Evolutionary conservation across 2,797 vertebrate species (phyloP).

Genomic region (Platalea minor): DNA sequence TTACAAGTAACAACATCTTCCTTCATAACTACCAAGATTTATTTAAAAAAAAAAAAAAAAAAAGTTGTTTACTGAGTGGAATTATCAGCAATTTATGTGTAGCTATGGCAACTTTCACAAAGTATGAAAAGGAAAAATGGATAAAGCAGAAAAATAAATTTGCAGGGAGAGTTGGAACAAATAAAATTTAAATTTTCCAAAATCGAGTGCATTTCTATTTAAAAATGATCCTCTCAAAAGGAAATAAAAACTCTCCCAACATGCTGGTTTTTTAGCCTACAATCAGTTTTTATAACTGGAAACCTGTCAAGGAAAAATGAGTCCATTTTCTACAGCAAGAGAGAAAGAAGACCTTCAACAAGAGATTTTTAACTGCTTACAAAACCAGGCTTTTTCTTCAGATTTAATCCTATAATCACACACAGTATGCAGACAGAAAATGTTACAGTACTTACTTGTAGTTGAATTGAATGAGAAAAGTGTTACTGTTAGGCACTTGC

Average conservation of each 20-base stretch:
- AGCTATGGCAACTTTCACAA: constrained; percentile 16
- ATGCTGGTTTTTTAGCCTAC: not conserved
- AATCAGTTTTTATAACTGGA: not conserved
- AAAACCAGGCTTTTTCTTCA: constrained; percentile 29
- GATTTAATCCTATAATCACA: constrained; percentile 57
- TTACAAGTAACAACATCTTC: not conserved
- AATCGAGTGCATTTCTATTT: not conserved
- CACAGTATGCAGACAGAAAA: not conserved
- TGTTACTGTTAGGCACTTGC: constrained; percentile 2
- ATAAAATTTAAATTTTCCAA: not conserved
- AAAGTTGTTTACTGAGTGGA: not conserved
- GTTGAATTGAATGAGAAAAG: constrained; percentile 43
- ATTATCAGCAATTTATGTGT: not conserved
- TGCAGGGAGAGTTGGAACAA: not conserved
- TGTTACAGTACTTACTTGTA: constrained; percentile 21
- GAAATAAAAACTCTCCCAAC: not conserved
- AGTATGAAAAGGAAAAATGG: not conserved
- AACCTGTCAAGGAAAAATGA: not conserved
- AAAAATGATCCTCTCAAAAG: not conserved
- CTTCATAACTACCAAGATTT: not conserved
- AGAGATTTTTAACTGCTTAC: constrained; percentile 25
- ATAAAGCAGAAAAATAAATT: not conserved
- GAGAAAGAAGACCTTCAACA: not conserved
- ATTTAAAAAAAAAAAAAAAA: not conserved
- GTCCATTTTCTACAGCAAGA: not conserved